phyloP scores from a whole-genome alignment of 2,888 invertebrate genomes.

The Drosophila paramelanica region DNA sequence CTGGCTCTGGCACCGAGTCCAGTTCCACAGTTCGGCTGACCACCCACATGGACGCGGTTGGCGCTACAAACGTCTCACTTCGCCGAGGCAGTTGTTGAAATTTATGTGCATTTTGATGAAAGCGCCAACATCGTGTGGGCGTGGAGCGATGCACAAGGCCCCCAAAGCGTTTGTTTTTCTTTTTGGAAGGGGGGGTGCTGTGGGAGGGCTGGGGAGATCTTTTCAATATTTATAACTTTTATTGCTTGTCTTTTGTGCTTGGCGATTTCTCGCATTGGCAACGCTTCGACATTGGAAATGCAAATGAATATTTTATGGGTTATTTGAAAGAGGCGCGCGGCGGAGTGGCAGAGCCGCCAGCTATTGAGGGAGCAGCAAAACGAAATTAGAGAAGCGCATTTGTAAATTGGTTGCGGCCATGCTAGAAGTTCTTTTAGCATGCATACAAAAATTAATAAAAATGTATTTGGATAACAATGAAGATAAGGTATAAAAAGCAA shows the following conservation, averaged over 20 bases:
- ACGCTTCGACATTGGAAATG: slow-evolving; percentile 48
- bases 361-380: slow-evolving; percentile 28
- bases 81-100: slow-evolving; percentile 57
- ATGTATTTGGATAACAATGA: background rate
- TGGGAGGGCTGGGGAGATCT: slow-evolving; percentile 27
- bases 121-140: slow-evolving; percentile 69
- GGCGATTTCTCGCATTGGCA: slow-evolving; percentile 52
- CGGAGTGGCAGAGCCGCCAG: slow-evolving; percentile 8
- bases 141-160: slow-evolving; percentile 44
- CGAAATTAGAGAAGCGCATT: slow-evolving; percentile 36
- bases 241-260: slow-evolving; percentile 55
- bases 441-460: background rate
- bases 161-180: slow-evolving; percentile 21
- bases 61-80: slow-evolving; percentile 77
- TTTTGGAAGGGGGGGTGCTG: background rate
- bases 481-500: background rate
- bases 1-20: slow-evolving; percentile 31
- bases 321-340: background rate
- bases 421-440: slow-evolving; percentile 23
- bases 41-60: slow-evolving; percentile 71
- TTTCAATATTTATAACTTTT: slow-evolving; percentile 64
- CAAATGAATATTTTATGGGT: slow-evolving; percentile 38
- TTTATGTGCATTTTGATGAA: slow-evolving; percentile 78
- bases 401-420: slow-evolving; percentile 29
- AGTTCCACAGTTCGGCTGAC: slow-evolving; percentile 54